Base-by-base conservation (phyloP, 2,113 vertebrate species). In the Microtus oregoni region DNA sequence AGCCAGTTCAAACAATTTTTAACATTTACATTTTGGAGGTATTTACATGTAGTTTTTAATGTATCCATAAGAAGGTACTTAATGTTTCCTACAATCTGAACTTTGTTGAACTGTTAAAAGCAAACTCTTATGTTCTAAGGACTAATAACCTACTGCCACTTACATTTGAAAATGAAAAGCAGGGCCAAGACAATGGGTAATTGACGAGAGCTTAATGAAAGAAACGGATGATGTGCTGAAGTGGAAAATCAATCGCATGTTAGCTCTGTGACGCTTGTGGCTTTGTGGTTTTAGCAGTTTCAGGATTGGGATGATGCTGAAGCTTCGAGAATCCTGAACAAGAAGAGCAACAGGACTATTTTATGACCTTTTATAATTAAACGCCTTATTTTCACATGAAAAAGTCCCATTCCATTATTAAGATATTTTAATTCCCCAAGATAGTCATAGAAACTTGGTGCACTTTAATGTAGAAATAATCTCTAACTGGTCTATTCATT, bases 191-290 rank as follows among this genome's bases (percentile, higher is more conserved):
- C 22, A 92, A 1, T 73, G 86, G 2, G 17, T 44, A 4, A 50
- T 50, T 77, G 58, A 87, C 82, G 61, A 90, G 47, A 24, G n/a
- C 6, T 93, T 87, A 78, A 77, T 4, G 26, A 61, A 94, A 94
- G 76, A 92, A 81, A 90, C 65, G 38, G 24, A 38, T 35, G 50
- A 22, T 2, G 82, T 86, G 10, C 81, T 90, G 72, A 90, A 92
- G 63, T 47, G 19, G 50, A 85, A 94, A 93, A 73, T 7, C 67
- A 93, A 89, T 52, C 68, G 63, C 11, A 50, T 44, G 10, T 32
- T 2, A 93, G 15, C 2, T 91, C 67, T 87, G 38, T 81, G 70
- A 77, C 68, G 9, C 22, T 67, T 93, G 15, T 52, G 22, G 68
- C 13, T 35, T 73, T 78, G 17, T 63, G 11, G 47, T 70, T 96